Base-by-base conservation (phyloP, 2,888 invertebrate genomes). In the Trichogramma dendrolimi region DNA sequence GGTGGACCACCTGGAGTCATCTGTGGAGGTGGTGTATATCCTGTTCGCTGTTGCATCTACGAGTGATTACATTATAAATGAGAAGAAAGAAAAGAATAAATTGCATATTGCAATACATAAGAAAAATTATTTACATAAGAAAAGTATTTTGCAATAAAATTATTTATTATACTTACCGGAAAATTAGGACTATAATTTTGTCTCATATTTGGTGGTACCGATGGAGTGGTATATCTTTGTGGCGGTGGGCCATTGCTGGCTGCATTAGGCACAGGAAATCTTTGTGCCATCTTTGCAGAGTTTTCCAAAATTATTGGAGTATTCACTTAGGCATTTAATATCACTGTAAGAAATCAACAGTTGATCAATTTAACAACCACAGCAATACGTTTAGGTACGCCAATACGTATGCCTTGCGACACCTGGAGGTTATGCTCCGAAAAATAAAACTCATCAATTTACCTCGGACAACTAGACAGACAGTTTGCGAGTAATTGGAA, bases 181-280 rank as follows among this genome's bases (percentile, higher is more conserved):
- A 91, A 92, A 76, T 84, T 88, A 66, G 88, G 88, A 53, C 86
- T 86, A 7, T 88, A 84, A 77, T 89, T 89, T 54, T 87, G 89
- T 27, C 89, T 80, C 65, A 81, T 70, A 67, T 78, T 80, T 55
- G 80, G 80, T 55, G 81, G 80, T 55, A 87, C 86, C 57, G 85
- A 84, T 38, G 86, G 85, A 50, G 85, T 86, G 70, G 85, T 83
- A 71, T 85, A 85, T 54, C 86, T 80, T 68, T 84, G 86, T 43
- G 83, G 83, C 42, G 83, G 82, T 14, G 83, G 83, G 14, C 81
- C 84, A 67, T 81, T 81, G 60, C 83, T 82, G 61, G 81, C 83
- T 69, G 82, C 79, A 66, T 75, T 79, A 48, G 83, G 82, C 49
- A 81, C 83, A 62, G 83, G 83, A 79, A 85, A 85, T 61, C 84